Percentiles rank a stretch among this genome's conserved stretches.
These are phyloP conservation scores for Protodeltote pygarga DNA, from an alignment of 2,888 invertebrate genomes.

Conservation along the genomic window DNA sequence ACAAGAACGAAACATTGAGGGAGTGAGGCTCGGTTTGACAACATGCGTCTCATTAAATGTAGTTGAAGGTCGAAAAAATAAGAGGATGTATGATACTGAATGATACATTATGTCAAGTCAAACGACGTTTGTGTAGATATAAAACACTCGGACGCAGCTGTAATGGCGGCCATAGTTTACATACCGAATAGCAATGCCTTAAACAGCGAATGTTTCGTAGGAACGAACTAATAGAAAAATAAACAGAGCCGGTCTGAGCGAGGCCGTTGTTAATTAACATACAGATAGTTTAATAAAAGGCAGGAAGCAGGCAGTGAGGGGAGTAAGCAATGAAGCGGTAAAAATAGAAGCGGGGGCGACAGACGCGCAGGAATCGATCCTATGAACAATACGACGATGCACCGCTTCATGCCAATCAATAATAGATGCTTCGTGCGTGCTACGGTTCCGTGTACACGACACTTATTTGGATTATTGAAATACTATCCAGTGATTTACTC, in stretches of 20 bases:
- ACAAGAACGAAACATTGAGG: slow-evolving; percentile 67
- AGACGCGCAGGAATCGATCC: slow-evolving; percentile 80
- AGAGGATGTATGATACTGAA: slow-evolving; percentile 64
- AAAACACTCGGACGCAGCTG: slow-evolving; percentile 46
- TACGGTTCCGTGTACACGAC: slow-evolving; percentile 35
- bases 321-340: slow-evolving; percentile 86
- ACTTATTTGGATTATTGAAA: slow-evolving; percentile 33
- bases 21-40: slow-evolving; percentile 75
- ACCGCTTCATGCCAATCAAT: slow-evolving; percentile 77
- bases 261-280: slow-evolving; percentile 86
- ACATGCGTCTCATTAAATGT: slow-evolving; percentile 82
- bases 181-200: slow-evolving; percentile 60
- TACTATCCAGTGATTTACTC: slow-evolving; percentile 18
- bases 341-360: slow-evolving; percentile 84
- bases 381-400: slow-evolving; percentile 75
- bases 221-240: slow-evolving; percentile 78
- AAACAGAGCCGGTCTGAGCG: slow-evolving; percentile 74
- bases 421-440: slow-evolving; percentile 62
- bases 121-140: slow-evolving; percentile 29
- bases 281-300: slow-evolving; percentile 86
- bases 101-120: slow-evolving; percentile 43
- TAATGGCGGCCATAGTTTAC: slow-evolving; percentile 40
- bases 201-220: slow-evolving; percentile 70
- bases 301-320: slow-evolving; percentile 84
- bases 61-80: slow-evolving; percentile 82